A percentile compares a stretch with the other conserved stretches of the same genome.
Evolutionary conservation across 2,888 invertebrate species (phyloP).

Genomic region (Pristionchus japonicus): DNA sequence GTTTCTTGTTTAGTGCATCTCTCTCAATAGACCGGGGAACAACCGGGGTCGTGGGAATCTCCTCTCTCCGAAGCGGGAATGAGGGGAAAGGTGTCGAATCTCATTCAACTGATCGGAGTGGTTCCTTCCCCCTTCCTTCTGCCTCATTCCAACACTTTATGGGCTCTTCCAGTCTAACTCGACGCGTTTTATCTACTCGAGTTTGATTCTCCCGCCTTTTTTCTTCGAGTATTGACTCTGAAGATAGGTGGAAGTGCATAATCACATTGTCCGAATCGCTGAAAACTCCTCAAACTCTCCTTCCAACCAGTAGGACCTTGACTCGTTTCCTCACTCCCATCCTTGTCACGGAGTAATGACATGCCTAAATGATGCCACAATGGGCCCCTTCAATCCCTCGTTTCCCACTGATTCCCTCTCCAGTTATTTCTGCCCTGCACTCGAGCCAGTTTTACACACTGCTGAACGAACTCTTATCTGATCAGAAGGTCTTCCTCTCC

Average conservation of each 20-base stretch:
- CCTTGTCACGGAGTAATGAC: neutral
- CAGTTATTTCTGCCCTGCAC: neutral
- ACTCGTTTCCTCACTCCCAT: slow-evolving; percentile 7
- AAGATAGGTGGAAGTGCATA: no score
- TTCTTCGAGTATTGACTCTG: no score
- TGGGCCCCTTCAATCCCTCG: neutral
- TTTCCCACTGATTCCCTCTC: neutral
- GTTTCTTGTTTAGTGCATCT: neutral
- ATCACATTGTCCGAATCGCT: no score
- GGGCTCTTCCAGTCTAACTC: neutral
- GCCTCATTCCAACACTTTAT: neutral
- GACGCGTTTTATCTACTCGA: neutral
- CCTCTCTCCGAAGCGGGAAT: neutral
- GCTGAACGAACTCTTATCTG: slow-evolving; percentile 1
- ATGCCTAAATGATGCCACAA: neutral
- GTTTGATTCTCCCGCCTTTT: neutral
- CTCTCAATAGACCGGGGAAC: neutral
- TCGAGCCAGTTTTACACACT: neutral
- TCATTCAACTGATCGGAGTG: neutral
- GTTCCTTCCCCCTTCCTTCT: neutral
- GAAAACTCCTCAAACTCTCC: neutral
- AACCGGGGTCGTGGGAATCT: neutral
- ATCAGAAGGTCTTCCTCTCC: neutral
- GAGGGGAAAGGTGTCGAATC: neutral
- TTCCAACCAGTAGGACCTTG: neutral